These are phyloP conservation scores for Rutilus rutilus DNA, from an alignment of 2,113 vertebrate genomes.

Conservation along the genomic window DNA sequence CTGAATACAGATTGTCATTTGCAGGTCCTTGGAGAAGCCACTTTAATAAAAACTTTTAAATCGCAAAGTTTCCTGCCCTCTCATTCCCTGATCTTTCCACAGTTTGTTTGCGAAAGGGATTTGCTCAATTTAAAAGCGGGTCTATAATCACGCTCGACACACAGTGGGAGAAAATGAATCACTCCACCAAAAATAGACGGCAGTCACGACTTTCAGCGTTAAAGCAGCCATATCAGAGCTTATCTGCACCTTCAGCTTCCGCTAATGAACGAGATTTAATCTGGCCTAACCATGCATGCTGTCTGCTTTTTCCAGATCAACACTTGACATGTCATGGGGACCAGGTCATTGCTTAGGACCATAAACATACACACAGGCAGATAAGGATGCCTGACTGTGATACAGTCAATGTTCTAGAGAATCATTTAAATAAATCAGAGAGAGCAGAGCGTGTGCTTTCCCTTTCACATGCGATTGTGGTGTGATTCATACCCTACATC, in stretches of 20 bases:
- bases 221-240: constrained; percentile 1
- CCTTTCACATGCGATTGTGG: constrained; percentile 7
- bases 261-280: background rate
- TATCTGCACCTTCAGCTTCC: constrained; percentile 11
- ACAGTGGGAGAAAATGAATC: constrained; percentile 44
- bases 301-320: background rate
- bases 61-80: background rate
- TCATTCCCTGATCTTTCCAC: constrained; percentile 20
- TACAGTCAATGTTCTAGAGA: background rate
- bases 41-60: constrained; percentile 10
- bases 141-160: constrained; percentile 37
- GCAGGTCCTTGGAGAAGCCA: constrained; percentile 1
- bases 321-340: background rate
- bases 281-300: background rate
- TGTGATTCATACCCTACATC: constrained; percentile 17
- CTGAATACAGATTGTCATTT: background rate
- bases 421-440: constrained; percentile 25
- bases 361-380: background rate
- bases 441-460: background rate
- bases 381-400: background rate
- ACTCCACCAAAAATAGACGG: constrained; percentile 38
- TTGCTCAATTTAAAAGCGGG: constrained; percentile 36
- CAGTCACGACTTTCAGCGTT: constrained; percentile 3
- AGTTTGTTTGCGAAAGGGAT: constrained; percentile 34
- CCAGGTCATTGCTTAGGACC: background rate